These are phyloP conservation scores for Aphidius ervi DNA, from an alignment of 1,140 invertebrate genomes.

Conservation along the genomic window DNA sequence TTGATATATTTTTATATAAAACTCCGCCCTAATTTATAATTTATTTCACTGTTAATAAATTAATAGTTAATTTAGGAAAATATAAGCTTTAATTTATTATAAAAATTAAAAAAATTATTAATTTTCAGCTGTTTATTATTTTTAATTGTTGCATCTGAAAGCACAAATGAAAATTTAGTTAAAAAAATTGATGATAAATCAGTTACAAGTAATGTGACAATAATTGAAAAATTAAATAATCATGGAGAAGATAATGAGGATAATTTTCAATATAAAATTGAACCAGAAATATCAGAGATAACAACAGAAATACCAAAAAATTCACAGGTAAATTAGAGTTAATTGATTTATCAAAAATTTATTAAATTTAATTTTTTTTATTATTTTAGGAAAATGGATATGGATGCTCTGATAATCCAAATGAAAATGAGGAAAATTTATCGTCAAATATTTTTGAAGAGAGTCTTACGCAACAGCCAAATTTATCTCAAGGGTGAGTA, in stretches of 20 bases:
- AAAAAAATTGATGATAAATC: constrained; percentile 12
- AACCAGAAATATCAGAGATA: neutral
- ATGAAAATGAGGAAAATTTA: constrained; percentile 18
- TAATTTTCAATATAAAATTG: neutral
- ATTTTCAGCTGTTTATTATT: constrained; percentile 30
- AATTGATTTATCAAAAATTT: neutral
- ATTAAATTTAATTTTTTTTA: neutral
- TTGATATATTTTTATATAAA: neutral
- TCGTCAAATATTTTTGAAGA: constrained; percentile 31
- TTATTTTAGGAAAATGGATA: neutral
- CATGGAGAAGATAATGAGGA: neutral
- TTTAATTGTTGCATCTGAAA: constrained; percentile 27
- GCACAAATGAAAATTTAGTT: constrained; percentile 15
- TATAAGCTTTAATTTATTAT: too few species aligned
- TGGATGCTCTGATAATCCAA: neutral
- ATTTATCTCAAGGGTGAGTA: constrained; percentile 45
- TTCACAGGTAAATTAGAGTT: neutral
- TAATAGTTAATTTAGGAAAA: too few species aligned
- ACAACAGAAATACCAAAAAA: too few species aligned
- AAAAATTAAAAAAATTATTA: neutral
- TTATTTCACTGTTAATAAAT: too few species aligned
- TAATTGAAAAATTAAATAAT: constrained; percentile 14
- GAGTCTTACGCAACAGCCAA: constrained; percentile 39
- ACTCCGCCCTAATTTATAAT: too few species aligned
- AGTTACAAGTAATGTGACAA: constrained; percentile 26